Evolutionary conservation across 2,888 invertebrate genomes (phyloP).

Genomic region (Lycocerus yunnanus): DNA sequence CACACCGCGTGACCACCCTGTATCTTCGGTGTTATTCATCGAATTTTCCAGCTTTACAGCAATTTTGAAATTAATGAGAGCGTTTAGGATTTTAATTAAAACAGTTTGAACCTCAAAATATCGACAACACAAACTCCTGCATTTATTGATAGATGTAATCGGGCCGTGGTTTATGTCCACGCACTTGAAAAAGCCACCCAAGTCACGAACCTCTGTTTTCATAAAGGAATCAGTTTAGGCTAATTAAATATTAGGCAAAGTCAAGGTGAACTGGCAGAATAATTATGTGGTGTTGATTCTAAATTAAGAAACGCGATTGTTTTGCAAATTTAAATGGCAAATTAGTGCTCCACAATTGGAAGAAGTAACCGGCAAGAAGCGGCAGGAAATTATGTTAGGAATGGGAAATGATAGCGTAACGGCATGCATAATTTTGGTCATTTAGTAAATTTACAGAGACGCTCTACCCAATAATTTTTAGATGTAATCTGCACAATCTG

Average conservation of each 20-base stretch:
- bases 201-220: neutral
- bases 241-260: neutral
- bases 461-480: constrained; percentile 18
- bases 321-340: neutral
- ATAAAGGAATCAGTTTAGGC: neutral
- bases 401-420: constrained; percentile 27
- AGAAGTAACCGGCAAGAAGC: neutral
- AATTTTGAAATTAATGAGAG: neutral
- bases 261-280: neutral
- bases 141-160: neutral
- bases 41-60: neutral
- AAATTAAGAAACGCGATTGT: neutral
- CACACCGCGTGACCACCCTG: neutral
- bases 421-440: constrained; percentile 27
- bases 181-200: neutral
- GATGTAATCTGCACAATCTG: constrained; percentile 14
- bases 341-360: neutral
- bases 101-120: neutral
- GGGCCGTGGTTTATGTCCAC: neutral
- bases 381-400: constrained; percentile 26
- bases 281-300: neutral
- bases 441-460: constrained; percentile 15
- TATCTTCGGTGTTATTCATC: neutral
- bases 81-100: neutral
- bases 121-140: neutral